Evolutionary conservation across 2,797 vertebrate genomes (phyloP).

Genomic region (Acanthopagrus latus): DNA sequence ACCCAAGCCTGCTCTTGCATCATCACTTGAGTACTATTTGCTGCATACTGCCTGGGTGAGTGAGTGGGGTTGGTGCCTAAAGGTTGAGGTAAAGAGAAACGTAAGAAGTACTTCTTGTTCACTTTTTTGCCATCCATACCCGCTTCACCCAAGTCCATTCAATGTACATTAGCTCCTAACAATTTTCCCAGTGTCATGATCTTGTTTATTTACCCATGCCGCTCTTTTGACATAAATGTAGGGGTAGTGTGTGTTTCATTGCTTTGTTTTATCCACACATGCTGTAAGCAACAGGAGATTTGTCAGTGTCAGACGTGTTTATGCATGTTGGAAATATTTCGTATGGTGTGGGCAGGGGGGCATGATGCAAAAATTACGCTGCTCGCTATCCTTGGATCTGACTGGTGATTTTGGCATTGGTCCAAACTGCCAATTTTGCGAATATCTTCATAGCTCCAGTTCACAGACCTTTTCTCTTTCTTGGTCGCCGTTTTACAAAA

Average conservation of each 20-base stretch:
- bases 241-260: neutral
- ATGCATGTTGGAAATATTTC: too few relatives aligned
- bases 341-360: too few relatives aligned
- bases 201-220: neutral
- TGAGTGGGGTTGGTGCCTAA: slow-evolving; percentile 9
- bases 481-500: too few relatives aligned
- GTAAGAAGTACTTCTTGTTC: slow-evolving; percentile 42
- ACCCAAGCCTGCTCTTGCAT: slow-evolving; percentile 70
- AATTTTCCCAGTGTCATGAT: neutral
- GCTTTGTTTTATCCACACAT: neutral
- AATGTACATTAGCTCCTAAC: neutral
- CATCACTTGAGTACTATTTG: slow-evolving; percentile 61
- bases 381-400: too few relatives aligned
- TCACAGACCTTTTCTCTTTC: too few relatives aligned
- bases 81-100: slow-evolving; percentile 25
- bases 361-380: too few relatives aligned
- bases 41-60: slow-evolving; percentile 20
- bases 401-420: too few relatives aligned
- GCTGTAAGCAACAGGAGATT: too few relatives aligned
- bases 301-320: too few relatives aligned
- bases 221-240: neutral
- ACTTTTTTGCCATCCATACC: neutral
- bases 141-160: neutral
- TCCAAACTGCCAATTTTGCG: too few relatives aligned
- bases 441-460: too few relatives aligned